A percentile compares a stretch with the other conserved stretches of the same genome.
phyloP scores from a whole-genome alignment of 2,797 vertebrate species.

The Sebastes oblongus region DNA sequence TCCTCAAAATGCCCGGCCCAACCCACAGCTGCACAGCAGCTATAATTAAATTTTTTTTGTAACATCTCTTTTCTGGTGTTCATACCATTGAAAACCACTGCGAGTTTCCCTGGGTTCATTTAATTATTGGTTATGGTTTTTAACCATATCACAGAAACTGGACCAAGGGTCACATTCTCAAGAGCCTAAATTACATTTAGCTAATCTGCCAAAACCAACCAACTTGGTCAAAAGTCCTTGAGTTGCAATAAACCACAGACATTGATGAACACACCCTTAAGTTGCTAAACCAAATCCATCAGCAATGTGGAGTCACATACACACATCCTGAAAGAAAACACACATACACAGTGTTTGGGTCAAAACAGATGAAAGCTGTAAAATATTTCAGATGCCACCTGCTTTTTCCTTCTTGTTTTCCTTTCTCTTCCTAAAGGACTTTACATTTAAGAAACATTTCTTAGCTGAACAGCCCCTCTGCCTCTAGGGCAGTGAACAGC shows the following conservation, averaged over 20 bases:
- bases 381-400: neutral
- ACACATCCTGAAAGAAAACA: neutral
- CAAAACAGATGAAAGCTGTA: neutral
- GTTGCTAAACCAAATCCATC: neutral
- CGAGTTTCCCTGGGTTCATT: neutral
- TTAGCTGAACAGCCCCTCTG: neutral
- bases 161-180: neutral
- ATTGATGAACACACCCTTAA: neutral
- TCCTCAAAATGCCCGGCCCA: too few species aligned
- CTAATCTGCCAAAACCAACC: constrained; percentile 3
- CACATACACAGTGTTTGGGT: neutral
- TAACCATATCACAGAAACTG: neutral
- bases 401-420: neutral
- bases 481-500: neutral
- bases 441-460: neutral
- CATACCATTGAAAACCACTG: neutral
- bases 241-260: constrained; percentile 9
- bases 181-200: neutral
- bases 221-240: neutral
- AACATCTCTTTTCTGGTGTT: neutral
- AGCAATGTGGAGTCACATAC: neutral
- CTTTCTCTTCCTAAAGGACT: neutral
- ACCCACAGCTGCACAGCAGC: too few species aligned
- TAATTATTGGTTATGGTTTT: neutral
- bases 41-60: neutral